These are phyloP conservation scores for Larimichthys crocea DNA, from an alignment of 2,113 vertebrate species.

Conservation along the genomic window DNA sequence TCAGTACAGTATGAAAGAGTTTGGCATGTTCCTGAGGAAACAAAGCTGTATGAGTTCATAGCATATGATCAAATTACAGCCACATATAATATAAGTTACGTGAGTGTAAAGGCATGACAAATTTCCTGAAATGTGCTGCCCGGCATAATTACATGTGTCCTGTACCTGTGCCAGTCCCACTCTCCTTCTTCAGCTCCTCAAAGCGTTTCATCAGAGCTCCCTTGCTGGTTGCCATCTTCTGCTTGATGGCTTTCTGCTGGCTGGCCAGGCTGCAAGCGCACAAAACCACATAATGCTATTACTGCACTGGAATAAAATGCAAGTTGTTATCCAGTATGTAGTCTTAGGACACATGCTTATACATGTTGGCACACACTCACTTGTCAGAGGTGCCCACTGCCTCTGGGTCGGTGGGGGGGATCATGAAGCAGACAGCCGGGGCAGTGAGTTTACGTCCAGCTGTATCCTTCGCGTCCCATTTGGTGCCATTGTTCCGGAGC, in stretches of 20 bases:
- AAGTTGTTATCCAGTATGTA: neutral
- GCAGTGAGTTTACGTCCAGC: constrained; percentile 83
- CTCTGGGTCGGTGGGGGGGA: constrained; percentile 92
- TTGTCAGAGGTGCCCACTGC: constrained; percentile 86
- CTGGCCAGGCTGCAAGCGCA: constrained; percentile 82
- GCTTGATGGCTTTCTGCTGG: constrained; percentile 85
- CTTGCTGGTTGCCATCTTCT: constrained; percentile 87
- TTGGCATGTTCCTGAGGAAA: too few species aligned
- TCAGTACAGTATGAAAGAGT: too few species aligned
- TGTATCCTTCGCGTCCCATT: constrained; percentile 92
- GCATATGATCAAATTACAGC: neutral
- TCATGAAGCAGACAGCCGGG: constrained; percentile 92
- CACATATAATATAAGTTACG: neutral
- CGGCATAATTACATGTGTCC: neutral
- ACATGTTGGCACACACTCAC: constrained; percentile 78
- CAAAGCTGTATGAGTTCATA: neutral
- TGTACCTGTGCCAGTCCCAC: constrained; percentile 80
- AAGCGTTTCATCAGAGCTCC: constrained; percentile 83
- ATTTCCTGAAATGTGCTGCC: neutral
- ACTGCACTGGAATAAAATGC: neutral
- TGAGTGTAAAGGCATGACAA: neutral
- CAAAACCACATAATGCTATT: neutral
- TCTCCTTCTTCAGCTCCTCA: constrained; percentile 86
- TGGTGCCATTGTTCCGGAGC: constrained; percentile 85
- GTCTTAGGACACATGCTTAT: neutral